Evolutionary conservation across 2,113 vertebrate genomes (phyloP), one percentile per base, ranked within the genome.

Genomic region (Xenotilapia leptura): DNA sequence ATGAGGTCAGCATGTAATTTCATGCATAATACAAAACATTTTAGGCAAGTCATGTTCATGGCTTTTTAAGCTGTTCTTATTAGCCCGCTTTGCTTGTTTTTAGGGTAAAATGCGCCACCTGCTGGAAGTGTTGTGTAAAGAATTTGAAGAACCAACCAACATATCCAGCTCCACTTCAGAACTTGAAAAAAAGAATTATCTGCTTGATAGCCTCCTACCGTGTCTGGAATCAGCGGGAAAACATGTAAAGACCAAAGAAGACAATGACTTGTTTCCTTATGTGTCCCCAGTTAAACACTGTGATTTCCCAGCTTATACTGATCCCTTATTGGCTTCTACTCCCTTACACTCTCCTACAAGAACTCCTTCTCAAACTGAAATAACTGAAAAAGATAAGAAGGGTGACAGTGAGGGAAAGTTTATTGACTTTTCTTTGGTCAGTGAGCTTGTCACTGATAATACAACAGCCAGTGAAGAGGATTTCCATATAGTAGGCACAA

Each of bases 21-120:
- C 5, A 23, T 40, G 31, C 5, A 55, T 19, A 73, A 23, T 54
- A 31, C 8, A 2, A 73, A 53, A 79, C 26, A 47, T 87, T 15
- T 53, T 42, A 17, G 38, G 14, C 12, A 88, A 40, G 26, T 73
- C 10, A 85, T 84, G 8, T 73, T n/a, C 21, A 21, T 11, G 2
- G 9, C 13, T 83, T n/a, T 36, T 26, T 3, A 21, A 51, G 3
- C 26, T 60, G 2, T 47, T 53, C 12, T 90, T 21, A 11, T 79
- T 5, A 9, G 28, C 40, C 19, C 3, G 6, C 12, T 17, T 84
- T 60, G 7, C 12, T 80, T 92, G 40, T 82, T 89, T 92, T 91
- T 65, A 96, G 97, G 92, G 90, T 86, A 96, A 97, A 96, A 96
- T 97, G 96, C 95, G 88, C 92, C 95, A 96, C 84, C 96, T 97